Evolutionary conservation across 2,797 vertebrate species (phyloP).

Genomic region (Diceros bicornis): DNA sequence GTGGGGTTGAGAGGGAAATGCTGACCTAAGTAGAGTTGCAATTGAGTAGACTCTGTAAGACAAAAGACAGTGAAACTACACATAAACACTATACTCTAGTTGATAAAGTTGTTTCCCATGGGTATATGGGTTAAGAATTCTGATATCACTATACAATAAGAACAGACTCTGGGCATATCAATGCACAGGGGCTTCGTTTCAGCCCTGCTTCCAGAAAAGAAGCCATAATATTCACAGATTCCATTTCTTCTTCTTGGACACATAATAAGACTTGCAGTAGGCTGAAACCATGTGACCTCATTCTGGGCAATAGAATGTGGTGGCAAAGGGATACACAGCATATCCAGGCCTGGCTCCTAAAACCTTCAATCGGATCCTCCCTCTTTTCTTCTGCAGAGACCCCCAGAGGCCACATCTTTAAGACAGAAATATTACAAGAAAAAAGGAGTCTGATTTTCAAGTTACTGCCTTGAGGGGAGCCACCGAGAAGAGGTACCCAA

Average conservation of each 20-base stretch:
- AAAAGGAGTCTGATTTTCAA: neutral
- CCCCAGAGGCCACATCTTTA: neutral
- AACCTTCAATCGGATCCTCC: neutral
- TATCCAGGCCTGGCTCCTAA: neutral
- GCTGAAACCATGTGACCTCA: neutral
- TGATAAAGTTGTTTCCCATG: neutral
- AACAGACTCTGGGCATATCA: neutral
- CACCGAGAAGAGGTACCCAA: neutral
- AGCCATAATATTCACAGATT: neutral
- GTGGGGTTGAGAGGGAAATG: neutral
- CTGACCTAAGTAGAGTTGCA: neutral
- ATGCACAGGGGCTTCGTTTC: neutral
- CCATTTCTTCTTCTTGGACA: neutral
- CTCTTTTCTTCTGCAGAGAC: neutral
- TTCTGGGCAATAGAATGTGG: neutral
- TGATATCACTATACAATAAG: neutral
- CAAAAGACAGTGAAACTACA: neutral
- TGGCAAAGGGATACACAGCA: too few species aligned
- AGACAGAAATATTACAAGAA: neutral
- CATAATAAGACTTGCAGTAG: neutral
- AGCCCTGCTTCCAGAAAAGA: neutral
- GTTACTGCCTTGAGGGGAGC: neutral
- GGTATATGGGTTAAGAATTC: neutral
- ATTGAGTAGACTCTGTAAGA: neutral
- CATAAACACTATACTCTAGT: neutral